A percentile compares a stretch with the other conserved stretches of the same genome.
phyloP scores from a whole-genome alignment of 2,797 vertebrate species.

The Muraenolepis orangiensis region DNA sequence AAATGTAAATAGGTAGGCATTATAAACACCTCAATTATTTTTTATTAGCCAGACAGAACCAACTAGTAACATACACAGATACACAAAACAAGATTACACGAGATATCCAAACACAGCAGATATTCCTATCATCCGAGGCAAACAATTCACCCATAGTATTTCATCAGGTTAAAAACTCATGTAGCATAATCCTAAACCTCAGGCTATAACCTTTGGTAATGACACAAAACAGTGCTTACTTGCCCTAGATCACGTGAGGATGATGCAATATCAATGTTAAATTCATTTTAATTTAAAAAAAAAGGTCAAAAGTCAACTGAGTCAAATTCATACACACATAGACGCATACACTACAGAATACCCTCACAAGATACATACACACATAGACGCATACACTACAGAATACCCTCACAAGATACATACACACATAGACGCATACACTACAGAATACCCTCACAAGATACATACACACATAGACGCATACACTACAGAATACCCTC shows the following conservation, averaged over 20 bases:
- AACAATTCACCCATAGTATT: background rate
- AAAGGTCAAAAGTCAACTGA: background rate
- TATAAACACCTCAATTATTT: background rate
- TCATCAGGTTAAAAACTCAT: background rate
- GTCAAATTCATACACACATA: background rate
- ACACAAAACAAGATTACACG: background rate
- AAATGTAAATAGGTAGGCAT: background rate
- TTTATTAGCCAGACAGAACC: background rate
- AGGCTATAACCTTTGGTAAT: background rate
- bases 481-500: background rate
- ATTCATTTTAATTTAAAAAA: no score
- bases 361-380: background rate
- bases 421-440: background rate
- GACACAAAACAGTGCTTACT: slow-evolving; percentile 7
- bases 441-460: background rate
- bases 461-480: background rate
- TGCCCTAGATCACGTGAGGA: background rate
- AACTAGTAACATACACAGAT: background rate
- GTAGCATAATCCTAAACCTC: background rate
- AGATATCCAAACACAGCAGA: background rate
- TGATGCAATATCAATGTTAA: background rate
- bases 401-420: background rate
- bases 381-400: background rate
- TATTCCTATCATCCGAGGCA: background rate
- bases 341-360: background rate